A percentile compares a stretch with the other conserved stretches of the same genome.
phyloP scores from a whole-genome alignment of 2,797 vertebrate species.

The Halcyon badia region DNA sequence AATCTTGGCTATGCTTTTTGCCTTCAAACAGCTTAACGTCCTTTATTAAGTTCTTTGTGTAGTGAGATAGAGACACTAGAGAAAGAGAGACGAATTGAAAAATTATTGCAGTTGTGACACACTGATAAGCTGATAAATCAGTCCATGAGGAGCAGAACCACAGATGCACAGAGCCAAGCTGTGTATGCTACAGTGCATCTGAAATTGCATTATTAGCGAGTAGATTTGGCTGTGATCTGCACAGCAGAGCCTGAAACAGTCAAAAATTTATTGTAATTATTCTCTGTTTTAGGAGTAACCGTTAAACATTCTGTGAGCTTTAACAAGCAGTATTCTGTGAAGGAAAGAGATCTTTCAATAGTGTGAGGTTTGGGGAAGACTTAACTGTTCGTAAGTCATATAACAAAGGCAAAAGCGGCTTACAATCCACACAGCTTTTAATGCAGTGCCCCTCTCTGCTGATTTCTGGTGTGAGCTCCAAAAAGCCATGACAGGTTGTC shows the following conservation, averaged over 20 bases:
- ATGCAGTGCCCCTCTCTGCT: not conserved
- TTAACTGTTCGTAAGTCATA: not conserved
- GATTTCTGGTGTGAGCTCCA: not conserved
- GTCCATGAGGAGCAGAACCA: not conserved
- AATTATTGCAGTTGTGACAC: not conserved
- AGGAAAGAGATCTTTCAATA: not conserved
- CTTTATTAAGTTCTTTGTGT: not conserved
- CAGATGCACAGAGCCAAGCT: not conserved
- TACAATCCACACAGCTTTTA: not conserved
- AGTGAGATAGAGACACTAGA: not conserved
- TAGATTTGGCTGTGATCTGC: conserved; percentile 8
- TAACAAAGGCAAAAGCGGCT: not conserved
- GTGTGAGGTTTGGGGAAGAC: not conserved
- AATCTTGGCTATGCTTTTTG: not conserved
- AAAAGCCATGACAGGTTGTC: not conserved
- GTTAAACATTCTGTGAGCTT: not conserved
- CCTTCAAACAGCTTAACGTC: not conserved
- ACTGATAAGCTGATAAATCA: not conserved
- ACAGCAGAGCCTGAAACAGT: conserved; percentile 51
- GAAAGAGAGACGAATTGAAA: not conserved
- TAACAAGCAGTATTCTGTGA: not conserved
- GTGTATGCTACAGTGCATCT: not conserved
- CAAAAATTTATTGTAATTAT: not conserved
- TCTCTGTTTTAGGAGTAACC: not conserved
- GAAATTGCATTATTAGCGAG: conserved; percentile 15